Evolutionary conservation across 2,888 invertebrate genomes (phyloP).

Genomic region (Dioctria rufipes): DNA sequence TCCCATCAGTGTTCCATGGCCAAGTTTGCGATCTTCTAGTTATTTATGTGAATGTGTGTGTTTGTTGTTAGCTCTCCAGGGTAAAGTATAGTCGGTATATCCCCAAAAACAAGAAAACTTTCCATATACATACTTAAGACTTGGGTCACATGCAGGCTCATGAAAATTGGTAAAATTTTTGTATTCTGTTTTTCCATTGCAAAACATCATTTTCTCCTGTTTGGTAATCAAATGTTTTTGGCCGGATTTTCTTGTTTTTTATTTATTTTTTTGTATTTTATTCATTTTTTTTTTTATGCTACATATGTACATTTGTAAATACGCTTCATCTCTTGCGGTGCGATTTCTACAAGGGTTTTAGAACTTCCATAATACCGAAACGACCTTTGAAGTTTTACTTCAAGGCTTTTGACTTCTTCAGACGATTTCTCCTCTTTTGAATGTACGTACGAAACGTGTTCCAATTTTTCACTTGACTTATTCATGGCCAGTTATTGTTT

Average conservation of each 20-base stretch:
- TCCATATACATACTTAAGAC: conserved; percentile 22
- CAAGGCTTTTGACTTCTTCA: conserved; percentile 24
- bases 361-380: conserved; percentile 11
- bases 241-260: not conserved
- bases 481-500: conserved; percentile 45
- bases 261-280: not conserved
- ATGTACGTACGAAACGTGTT: conserved; percentile 3
- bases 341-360: not conserved
- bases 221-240: conserved; percentile 47
- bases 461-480: conserved; percentile 49
- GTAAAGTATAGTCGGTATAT: not conserved
- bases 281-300: not conserved
- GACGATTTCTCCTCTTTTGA: conserved; percentile 11
- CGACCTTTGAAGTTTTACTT: conserved; percentile 44
- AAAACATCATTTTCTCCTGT: conserved; percentile 33
- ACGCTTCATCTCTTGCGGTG: not conserved
- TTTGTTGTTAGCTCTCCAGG: not conserved
- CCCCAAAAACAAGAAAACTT: conserved; percentile 42
- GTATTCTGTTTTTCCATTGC: conserved; percentile 24
- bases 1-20: conserved; percentile 14
- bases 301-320: not conserved
- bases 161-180: conserved; percentile 42
- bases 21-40: conserved; percentile 21
- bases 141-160: conserved; percentile 34
- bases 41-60: conserved; percentile 8